Conservation (phyloP, 2,888 invertebrate species). For the Sarcophaga rosellei region DNA sequence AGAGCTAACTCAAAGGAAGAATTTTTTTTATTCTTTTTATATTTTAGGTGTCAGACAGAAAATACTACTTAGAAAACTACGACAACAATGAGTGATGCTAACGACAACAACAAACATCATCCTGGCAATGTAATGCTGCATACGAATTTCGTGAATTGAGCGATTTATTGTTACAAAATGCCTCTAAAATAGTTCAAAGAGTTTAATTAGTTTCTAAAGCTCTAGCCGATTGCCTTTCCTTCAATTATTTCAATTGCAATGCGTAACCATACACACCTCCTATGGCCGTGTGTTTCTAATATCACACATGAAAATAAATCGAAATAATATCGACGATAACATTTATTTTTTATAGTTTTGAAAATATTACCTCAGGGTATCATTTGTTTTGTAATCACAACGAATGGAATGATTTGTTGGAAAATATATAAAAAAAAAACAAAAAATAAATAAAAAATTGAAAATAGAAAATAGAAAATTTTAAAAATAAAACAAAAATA, state of each 20-base stretch:
- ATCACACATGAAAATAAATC: neutral
- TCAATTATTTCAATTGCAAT: too few species aligned
- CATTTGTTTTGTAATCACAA: constrained; percentile 59
- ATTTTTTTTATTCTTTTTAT: too few species aligned
- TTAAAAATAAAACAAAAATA: neutral
- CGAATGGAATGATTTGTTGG: constrained; percentile 46
- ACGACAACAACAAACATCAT: too few species aligned
- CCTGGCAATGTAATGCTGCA: too few species aligned
- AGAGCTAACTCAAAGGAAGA: too few species aligned
- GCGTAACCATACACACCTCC: too few species aligned
- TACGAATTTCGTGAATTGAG: neutral
- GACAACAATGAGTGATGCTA: too few species aligned
- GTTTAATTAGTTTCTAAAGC: constrained; percentile 3
- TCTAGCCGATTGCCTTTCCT: constrained; percentile 63
- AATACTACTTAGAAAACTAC: too few species aligned
- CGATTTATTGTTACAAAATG: neutral
- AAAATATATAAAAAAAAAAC: neutral
- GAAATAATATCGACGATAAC: neutral
- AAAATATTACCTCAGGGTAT: constrained; percentile 63
- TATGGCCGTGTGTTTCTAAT: neutral
- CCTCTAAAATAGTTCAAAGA: neutral
- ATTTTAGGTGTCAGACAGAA: too few species aligned
- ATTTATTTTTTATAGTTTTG: neutral
- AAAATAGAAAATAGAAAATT: neutral
- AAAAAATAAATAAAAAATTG: neutral